Evolutionary conservation across 2,888 invertebrate genomes (phyloP).

Genomic region (Stomorhina lunata): DNA sequence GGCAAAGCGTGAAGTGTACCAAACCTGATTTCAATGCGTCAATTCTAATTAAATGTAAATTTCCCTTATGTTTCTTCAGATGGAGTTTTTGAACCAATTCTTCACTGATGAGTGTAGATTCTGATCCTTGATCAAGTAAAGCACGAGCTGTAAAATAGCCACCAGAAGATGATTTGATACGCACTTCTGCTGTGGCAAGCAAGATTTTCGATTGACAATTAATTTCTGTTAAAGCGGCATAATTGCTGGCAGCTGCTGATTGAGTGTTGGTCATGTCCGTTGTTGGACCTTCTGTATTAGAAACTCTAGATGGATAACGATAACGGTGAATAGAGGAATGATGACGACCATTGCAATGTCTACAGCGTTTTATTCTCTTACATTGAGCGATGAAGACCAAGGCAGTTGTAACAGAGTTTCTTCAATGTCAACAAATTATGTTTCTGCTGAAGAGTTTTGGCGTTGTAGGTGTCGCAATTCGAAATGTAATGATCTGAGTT

Average conservation of each 20-base stretch:
- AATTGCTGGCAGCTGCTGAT: slow-evolving; percentile 25
- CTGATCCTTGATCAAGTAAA: slow-evolving; percentile 32
- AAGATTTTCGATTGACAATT: not conserved
- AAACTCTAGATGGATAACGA: not conserved
- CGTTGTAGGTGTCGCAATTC: slow-evolving; percentile 3
- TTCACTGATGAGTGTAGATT: slow-evolving; percentile 18
- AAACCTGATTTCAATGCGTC: slow-evolving; percentile 1
- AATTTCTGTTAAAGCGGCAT: not conserved
- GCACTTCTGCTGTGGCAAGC: not conserved
- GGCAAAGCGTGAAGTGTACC: not conserved
- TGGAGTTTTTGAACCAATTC: not conserved
- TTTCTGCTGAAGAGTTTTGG: not conserved
- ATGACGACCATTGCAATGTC: slow-evolving; percentile 6
- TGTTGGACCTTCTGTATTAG: not conserved
- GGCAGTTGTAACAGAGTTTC: slow-evolving; percentile 17
- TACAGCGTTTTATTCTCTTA: slow-evolving; percentile 11
- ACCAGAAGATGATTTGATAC: not conserved
- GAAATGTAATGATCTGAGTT: slow-evolving; percentile 35
- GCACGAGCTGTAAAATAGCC: not conserved
- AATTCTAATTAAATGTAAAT: not conserved
- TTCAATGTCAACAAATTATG: not conserved
- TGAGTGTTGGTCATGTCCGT: not conserved
- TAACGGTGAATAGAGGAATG: slow-evolving; percentile 28
- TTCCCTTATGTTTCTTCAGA: not conserved
- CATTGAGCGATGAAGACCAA: slow-evolving; percentile 21